Conservation (phyloP, 2,113 vertebrate species). For the Microcebus tavaratra region DNA sequence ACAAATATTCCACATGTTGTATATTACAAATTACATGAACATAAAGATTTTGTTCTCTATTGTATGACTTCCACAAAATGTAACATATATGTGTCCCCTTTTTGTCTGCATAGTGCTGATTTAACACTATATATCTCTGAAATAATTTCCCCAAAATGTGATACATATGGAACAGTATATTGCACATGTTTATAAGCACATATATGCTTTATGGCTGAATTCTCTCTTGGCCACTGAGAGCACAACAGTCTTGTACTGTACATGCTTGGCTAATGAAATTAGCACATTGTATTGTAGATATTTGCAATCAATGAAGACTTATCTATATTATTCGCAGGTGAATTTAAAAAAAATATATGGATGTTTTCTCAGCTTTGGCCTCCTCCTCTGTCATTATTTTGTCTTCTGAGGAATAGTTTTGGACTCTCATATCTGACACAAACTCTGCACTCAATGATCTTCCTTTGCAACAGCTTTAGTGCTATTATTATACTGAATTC, state of each 20-base stretch:
- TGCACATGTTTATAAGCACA: neutral
- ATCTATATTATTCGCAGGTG: neutral
- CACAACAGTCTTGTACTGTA: neutral
- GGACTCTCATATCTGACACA: neutral
- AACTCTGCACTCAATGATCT: neutral
- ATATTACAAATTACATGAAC: neutral
- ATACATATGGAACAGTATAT: neutral
- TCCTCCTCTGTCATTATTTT: neutral
- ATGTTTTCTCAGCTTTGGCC: neutral
- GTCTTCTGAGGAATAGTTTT: neutral
- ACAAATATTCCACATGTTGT: too few relatives aligned
- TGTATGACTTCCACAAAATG: neutral
- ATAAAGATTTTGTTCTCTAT: constrained; percentile 1
- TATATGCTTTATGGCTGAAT: neutral
- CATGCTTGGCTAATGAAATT: neutral
- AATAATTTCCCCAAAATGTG: neutral
- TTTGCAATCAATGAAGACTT: neutral
- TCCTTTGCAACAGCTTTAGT: neutral
- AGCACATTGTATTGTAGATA: neutral
- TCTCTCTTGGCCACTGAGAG: neutral
- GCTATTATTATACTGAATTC: neutral
- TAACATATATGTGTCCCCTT: neutral
- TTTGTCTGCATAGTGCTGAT: neutral
- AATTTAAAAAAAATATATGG: neutral
- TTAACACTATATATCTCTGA: neutral